A percentile compares a stretch with the other conserved stretches of the same genome.
These are phyloP conservation scores for Sceliomorpha sp. DNA, from an alignment of 2,888 invertebrate genomes.

Conservation along the genomic window DNA sequence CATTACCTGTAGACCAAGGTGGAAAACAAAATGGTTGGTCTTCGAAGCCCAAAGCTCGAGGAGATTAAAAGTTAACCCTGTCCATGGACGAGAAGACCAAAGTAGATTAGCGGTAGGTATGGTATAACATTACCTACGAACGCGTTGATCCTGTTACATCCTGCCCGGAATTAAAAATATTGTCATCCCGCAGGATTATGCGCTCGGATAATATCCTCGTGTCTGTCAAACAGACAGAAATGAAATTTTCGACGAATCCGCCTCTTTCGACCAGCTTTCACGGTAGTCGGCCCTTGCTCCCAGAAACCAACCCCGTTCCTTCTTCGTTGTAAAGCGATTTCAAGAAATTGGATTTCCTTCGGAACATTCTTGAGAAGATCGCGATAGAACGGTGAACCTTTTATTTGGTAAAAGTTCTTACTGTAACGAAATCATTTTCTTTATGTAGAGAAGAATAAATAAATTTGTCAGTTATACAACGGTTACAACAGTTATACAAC, in stretches of 20 bases:
- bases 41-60: constrained; percentile 70
- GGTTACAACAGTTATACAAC: too few relatives aligned
- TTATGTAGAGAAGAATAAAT: too few relatives aligned
- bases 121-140: constrained; percentile 75
- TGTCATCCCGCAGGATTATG: constrained; percentile 75
- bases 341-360: background rate
- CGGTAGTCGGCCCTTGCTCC: constrained; percentile 40
- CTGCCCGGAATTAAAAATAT: constrained; percentile 77
- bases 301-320: constrained; percentile 26
- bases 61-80: constrained; percentile 74
- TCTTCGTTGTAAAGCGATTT: constrained; percentile 1
- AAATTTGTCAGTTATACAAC: too few relatives aligned
- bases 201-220: constrained; percentile 69
- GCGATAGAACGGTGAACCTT: too few relatives aligned
- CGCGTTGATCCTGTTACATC: constrained; percentile 75
- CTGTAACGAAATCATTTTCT: too few relatives aligned
- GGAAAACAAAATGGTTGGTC: constrained; percentile 70
- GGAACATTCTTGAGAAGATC: background rate
- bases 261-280: constrained; percentile 38
- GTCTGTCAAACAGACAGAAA: constrained; percentile 70
- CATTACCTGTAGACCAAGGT: constrained; percentile 62
- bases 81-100: constrained; percentile 59
- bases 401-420: too few relatives aligned
- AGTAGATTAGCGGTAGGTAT: constrained; percentile 71
- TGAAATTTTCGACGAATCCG: constrained; percentile 64